Base-by-base conservation (phyloP, 2,888 invertebrate species). In the Eupithecia subumbrata region DNA sequence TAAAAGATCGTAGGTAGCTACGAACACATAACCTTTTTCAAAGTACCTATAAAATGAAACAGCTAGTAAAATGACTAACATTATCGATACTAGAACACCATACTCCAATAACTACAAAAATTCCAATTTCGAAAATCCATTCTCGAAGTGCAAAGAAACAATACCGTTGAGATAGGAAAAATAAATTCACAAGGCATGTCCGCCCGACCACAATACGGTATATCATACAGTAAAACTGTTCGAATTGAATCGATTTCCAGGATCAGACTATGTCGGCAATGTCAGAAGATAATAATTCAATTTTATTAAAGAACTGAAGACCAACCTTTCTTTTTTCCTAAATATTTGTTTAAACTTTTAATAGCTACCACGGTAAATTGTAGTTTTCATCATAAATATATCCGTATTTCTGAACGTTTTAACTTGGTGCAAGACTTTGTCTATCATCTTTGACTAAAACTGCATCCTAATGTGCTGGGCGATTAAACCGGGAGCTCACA, bases 101-200 rank as follows among this genome's bases (percentile, higher is more conserved):
- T 71, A 72, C 72, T 74, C 72, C 68, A 69, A 71, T 75, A 73
- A 73, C 77, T 73, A 77, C 73, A 69, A 77, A 75, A 77, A 77
- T 64, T 76, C 72, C 74, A 74, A 74, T 78, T 72, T 74, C 52
- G 73, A 78, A 79, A 78, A 78, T 73, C 74, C 72, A 76, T 74
- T 78, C 70, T 71, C 67, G 66, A 77, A 79, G 78, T 81, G 79
- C 82, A 83, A 80, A 81, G 77, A 84, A 84, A 84, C 81, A 85
- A 82, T 80, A 80, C 66, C 69, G 77, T 74, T 71, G 77, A 82
- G 80, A 84, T 82, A 81, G 80, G 80, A 85, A 87, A 86, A 86
- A 85, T 84, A 82, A 85, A 86, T 86, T 82, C 78, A 79, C 77
- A 78, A 82, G 81, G 80, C 81, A 64, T 80, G 78, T 79, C 73